phyloP scores from a whole-genome alignment of 1,140 invertebrate species.

The Zaprionus kolodkinae region DNA sequence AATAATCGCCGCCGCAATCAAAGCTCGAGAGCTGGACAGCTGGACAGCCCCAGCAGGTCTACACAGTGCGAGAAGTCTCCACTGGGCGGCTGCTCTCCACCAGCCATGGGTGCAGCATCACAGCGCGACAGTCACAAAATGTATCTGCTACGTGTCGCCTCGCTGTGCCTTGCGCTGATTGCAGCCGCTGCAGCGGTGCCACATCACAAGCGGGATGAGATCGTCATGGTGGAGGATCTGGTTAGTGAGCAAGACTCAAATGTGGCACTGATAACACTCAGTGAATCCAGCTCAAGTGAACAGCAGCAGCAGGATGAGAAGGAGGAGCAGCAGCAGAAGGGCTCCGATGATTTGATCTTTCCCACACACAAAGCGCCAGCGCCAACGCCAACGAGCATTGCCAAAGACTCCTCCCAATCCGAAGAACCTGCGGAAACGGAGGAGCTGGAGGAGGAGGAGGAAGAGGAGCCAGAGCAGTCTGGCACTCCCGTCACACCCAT shows the following conservation, averaged over 20 bases:
- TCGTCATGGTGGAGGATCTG: constrained; percentile 38
- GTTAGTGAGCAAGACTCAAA: constrained; percentile 26
- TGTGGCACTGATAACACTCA: constrained; percentile 50
- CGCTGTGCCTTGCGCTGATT: neutral
- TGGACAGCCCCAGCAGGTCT: constrained; percentile 28
- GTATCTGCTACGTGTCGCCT: constrained; percentile 17
- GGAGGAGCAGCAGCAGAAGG: constrained; percentile 5
- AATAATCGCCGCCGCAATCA: constrained; percentile 61
- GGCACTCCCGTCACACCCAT: constrained; percentile 30
- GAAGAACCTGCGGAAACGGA: constrained; percentile 16
- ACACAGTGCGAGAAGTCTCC: constrained; percentile 23
- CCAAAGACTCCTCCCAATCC: constrained; percentile 27
- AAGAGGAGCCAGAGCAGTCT: neutral
- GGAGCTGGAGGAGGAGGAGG: neutral
- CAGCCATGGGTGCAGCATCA: neutral
- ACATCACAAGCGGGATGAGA: neutral
- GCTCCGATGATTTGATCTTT: constrained; percentile 74
- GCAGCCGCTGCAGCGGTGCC: neutral
- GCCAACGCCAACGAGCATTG: neutral
- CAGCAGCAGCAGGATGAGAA: constrained; percentile 8
- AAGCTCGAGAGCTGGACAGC: neutral
- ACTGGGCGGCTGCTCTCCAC: neutral
- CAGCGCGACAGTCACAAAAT: constrained; percentile 31
- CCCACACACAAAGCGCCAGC: constrained; percentile 35
- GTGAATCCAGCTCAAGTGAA: constrained; percentile 43